Evolutionary conservation across 2,888 invertebrate species (phyloP), one percentile per base, ranked within the genome.

Genomic region (Fabriciana adippe): DNA sequence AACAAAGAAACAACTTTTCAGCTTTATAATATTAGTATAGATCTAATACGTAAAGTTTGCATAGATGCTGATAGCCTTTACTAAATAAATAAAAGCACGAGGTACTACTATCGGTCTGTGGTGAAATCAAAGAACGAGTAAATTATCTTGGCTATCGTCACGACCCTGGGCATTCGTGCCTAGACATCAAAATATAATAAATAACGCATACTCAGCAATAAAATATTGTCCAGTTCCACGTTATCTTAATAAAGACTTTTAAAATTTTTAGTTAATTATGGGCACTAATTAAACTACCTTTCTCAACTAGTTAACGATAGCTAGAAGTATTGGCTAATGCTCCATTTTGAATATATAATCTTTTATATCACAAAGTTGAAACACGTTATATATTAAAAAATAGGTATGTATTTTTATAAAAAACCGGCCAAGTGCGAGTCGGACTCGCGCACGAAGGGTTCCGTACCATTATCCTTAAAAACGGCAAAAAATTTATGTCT

Each of bases 141-240:
- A 78, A 77, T 75, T 77, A 76, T 72, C 72, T 57, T 55, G 47
- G 64, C 68, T 47, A 73, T 75, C 74, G 76, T 87, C 88, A 89
- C 89, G 89, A 89, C 77, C 63, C 75, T 73, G 81, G 78, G 76
- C 80, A 79, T 75, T 88, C 88, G 88, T 88, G 88, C 79, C 35
- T 41, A 75, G 78, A 78, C 79, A 72, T 77, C 78, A 79, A 80
- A 83, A 84, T 81, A 78, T 75, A 74, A 83, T 82, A 82, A 83
- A 84, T 79, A 78, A 80, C 75, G 75, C 76, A 76, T 77, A 72
- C 61, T 67, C 68, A 66, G 69, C 70, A 74, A 76, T 74, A 75
- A 76, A 75, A 74, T 74, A 74, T 72, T 75, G 69, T 75, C 74
- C 72, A 56, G 54, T 73, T 74, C 66, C 75, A 75, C 72, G 53